phyloP scores from a whole-genome alignment of 1,140 invertebrate species.

The Drosophila ironensis region DNA sequence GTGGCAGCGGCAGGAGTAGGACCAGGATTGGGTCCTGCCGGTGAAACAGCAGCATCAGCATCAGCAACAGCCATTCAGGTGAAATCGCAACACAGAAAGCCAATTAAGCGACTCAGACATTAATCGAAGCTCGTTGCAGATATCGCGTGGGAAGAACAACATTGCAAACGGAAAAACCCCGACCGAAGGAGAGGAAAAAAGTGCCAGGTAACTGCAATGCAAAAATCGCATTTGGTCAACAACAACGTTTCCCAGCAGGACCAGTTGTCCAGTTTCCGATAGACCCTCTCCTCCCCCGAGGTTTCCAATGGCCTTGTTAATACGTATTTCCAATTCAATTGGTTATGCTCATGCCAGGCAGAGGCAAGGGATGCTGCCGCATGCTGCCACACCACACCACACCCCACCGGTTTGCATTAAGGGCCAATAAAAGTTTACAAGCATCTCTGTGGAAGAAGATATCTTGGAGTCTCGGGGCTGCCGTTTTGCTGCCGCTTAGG shows the following conservation, averaged over 20 bases:
- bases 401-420: slow-evolving; percentile 48
- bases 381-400: no score
- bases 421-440: slow-evolving; percentile 65
- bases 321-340: slow-evolving; percentile 68
- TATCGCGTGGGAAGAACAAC: slow-evolving; percentile 19
- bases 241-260: not conserved
- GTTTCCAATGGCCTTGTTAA: slow-evolving; percentile 43
- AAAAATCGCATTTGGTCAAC: slow-evolving; percentile 32
- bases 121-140: slow-evolving; percentile 61
- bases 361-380: slow-evolving; percentile 32
- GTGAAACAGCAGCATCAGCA: slow-evolving; percentile 1
- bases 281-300: not conserved
- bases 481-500: slow-evolving; percentile 43
- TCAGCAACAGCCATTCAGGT: slow-evolving; percentile 39
- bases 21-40: slow-evolving; percentile 4
- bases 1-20: not conserved
- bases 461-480: not conserved
- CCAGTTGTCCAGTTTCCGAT: not conserved
- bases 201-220: slow-evolving; percentile 32
- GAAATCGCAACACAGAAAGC: slow-evolving; percentile 74
- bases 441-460: slow-evolving; percentile 17
- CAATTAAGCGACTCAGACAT: slow-evolving; percentile 66
- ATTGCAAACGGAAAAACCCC: not conserved
- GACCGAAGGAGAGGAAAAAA: no score
- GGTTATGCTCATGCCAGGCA: slow-evolving; percentile 24